A percentile compares a stretch with the other conserved stretches of the same genome.
Evolutionary conservation across 2,113 vertebrate species (phyloP).

Genomic region (Petrocephalus zakoni): DNA sequence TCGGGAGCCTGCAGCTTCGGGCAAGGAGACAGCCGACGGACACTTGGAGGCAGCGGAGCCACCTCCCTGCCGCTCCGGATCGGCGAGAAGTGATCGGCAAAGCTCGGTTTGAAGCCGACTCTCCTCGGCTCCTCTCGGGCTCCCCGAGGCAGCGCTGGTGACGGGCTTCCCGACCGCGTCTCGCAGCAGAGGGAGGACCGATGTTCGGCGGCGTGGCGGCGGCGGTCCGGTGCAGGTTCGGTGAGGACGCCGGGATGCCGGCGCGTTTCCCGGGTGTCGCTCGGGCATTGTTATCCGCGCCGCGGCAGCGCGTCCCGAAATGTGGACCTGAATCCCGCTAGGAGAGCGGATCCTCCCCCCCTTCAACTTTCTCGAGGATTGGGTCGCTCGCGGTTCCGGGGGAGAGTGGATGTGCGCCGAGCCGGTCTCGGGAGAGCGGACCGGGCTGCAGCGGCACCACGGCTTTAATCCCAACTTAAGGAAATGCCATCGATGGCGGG

Average conservation of each 20-base stretch:
- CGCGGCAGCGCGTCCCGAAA: constrained; percentile 5
- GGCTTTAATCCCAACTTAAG: neutral
- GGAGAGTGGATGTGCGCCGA: neutral
- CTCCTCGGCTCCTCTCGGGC: constrained; percentile 7
- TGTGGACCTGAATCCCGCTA: constrained; percentile 12
- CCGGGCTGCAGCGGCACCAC: neutral
- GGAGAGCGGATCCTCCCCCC: neutral
- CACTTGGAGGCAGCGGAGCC: neutral
- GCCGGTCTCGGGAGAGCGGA: neutral
- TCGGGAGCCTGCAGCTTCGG: constrained; percentile 10
- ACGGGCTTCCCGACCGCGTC: neutral
- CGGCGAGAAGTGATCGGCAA: constrained; percentile 4
- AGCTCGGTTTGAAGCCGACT: constrained; percentile 12
- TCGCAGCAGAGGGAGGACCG: constrained; percentile 1
- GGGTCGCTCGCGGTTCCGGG: neutral
- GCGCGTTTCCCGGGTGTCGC: neutral
- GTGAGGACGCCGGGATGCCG: neutral
- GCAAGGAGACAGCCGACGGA: constrained; percentile 18
- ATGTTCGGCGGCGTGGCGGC: neutral
- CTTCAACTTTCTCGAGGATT: constrained; percentile 9
- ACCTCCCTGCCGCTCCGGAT: neutral
- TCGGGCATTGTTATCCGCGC: neutral
- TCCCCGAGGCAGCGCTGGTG: neutral
- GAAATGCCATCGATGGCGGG: neutral
- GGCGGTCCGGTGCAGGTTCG: neutral